These are phyloP conservation scores for Drosophila tani DNA, from an alignment of 1,140 invertebrate genomes.

Conservation along the genomic window DNA sequence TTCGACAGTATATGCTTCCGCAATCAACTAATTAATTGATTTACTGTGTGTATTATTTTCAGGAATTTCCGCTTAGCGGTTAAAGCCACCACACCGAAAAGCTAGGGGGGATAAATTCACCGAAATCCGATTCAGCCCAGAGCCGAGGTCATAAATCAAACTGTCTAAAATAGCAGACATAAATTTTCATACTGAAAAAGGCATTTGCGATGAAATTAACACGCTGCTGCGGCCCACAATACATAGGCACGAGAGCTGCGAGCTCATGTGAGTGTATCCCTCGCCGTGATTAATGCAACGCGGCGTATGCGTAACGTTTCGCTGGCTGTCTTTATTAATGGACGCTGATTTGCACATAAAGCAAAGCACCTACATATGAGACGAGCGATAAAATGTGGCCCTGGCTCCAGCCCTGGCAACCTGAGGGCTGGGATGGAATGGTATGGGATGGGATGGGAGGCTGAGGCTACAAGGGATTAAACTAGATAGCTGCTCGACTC, in stretches of 20 bases:
- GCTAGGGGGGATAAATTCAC: constrained; percentile 14
- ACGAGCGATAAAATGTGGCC: constrained; percentile 43
- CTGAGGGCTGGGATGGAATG: no score
- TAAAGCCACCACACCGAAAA: constrained; percentile 13
- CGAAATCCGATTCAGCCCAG: constrained; percentile 41
- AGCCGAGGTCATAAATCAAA: constrained; percentile 66
- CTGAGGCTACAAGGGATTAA: constrained; percentile 41
- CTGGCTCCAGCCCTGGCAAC: neutral
- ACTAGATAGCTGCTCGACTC: constrained; percentile 44
- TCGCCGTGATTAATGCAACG: constrained; percentile 75
- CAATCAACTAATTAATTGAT: constrained; percentile 33
- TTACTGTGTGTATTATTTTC: constrained; percentile 20
- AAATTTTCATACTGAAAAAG: constrained; percentile 79
- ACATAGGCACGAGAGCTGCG: constrained; percentile 11
- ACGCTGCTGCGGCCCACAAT: constrained; percentile 52
- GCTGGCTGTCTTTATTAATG: constrained; percentile 77
- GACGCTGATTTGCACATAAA: constrained; percentile 79
- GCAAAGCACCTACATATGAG: constrained; percentile 52
- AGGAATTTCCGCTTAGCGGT: constrained; percentile 4
- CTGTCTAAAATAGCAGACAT: constrained; percentile 76
- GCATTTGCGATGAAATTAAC: constrained; percentile 79
- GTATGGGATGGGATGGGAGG: neutral
- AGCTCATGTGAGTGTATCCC: constrained; percentile 53
- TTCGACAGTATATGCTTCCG: neutral
- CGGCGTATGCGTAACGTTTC: constrained; percentile 69